Evolutionary conservation across 1,140 invertebrate genomes (phyloP), one percentile per base, ranked within the genome.

Genomic region (Melanaphis sacchari): DNA sequence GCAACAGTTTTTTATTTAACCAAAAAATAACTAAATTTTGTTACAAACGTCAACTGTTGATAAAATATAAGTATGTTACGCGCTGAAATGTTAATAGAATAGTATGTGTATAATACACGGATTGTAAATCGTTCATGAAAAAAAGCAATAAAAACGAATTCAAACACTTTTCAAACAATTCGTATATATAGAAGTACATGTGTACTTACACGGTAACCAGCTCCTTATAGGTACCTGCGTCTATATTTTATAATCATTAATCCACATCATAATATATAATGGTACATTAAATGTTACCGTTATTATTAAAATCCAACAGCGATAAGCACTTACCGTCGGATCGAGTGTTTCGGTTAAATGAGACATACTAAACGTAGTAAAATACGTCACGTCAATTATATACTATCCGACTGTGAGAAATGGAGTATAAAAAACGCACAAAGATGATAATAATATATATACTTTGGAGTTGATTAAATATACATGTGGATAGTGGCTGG

Each of bases 171-270:
- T 66, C 31, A n/a, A 76, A 76, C 59, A 76, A 76, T 76, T 66
- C 31, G 31, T 76, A 18, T n/a, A n/a, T n/a, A 11, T 66, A 3
- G 54, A 15, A n/a, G 31, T n/a, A 18, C 59, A 76, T 4, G 15
- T 0, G n/a, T 76, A 76, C 4, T n/a, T n/a, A 76, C 59, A n/a
- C 59, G 31, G 59, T n/a, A 76, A 76, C 59, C 59, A 11, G 15
- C 31, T n/a, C 59, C 59, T 4, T 59, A 59, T 59, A 66, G 26
- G 59, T 76, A 76, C 31, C 59, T 31, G 59, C 31, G 11, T 76
- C 59, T 76, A 76, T 76, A 76, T 76, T 76, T 76, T n/a, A 76
- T 76, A 76, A 76, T 11, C 59, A 76, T 76, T 76, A 76, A 76
- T n/a, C 59, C 31, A n/a, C 15, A 76, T 76, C 15, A 76, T 76